Percentiles rank a stretch among this genome's conserved stretches.
Evolutionary conservation across 1,140 invertebrate species (phyloP).

Genomic region (Pseudoatta argentina): DNA sequence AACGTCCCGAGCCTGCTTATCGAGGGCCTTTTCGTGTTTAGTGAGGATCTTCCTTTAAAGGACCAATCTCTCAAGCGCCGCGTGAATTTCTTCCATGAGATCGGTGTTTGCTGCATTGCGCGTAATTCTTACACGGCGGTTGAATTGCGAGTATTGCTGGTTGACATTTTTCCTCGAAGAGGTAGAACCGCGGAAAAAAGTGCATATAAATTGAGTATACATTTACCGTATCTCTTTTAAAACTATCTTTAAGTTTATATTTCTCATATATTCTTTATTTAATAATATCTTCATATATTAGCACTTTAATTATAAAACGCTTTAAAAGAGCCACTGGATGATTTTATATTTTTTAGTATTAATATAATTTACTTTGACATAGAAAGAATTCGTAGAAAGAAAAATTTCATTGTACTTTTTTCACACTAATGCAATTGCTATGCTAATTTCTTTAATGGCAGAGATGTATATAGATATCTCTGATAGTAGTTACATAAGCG

Average conservation of each 20-base stretch:
- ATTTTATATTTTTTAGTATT: background rate
- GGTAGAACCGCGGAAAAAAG: constrained; percentile 25
- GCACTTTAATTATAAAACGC: constrained; percentile 7
- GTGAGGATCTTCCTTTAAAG: constrained; percentile 38
- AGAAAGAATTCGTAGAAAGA: background rate
- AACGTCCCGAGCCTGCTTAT: constrained; percentile 77
- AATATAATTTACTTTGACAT: background rate
- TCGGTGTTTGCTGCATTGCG: background rate
- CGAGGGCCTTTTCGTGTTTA: constrained; percentile 69
- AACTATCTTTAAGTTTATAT: background rate
- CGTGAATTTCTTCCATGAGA: constrained; percentile 30
- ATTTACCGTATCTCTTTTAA: constrained; percentile 13
- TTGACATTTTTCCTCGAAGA: constrained; percentile 20
- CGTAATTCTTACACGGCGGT: constrained; percentile 55
- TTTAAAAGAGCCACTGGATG: background rate
- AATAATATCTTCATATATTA: background rate
- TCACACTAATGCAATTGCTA: constrained; percentile 2
- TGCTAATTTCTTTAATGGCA: constrained; percentile 8
- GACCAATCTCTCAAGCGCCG: background rate
- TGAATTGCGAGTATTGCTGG: constrained; percentile 40
- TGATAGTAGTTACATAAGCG: constrained; percentile 28
- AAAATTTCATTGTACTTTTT: background rate
- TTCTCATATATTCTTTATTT: background rate
- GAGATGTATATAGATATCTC: constrained; percentile 4
- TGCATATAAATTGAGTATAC: background rate